phyloP scores from a whole-genome alignment of 1,140 invertebrate species.

The Lucilia sericata region DNA sequence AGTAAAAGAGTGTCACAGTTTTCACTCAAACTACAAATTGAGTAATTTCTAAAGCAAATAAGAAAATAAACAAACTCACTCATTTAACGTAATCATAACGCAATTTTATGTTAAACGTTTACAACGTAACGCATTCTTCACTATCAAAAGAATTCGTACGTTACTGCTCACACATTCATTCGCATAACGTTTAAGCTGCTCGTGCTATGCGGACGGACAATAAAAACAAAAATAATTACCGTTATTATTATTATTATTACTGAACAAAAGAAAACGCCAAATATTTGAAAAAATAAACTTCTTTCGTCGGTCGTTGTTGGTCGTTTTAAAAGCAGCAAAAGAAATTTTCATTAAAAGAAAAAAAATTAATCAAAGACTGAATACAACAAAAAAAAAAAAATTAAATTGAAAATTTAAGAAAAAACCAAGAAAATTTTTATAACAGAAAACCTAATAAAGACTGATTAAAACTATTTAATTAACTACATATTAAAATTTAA shows the following conservation, averaged over 20 bases:
- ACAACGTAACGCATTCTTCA: constrained; percentile 41
- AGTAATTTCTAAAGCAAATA: too few species aligned
- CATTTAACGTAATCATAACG: constrained; percentile 31
- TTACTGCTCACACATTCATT: constrained; percentile 25
- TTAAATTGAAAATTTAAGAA: constrained; percentile 26
- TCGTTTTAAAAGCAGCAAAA: constrained; percentile 37
- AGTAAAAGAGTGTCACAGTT: constrained; percentile 22
- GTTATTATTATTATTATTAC: neutral
- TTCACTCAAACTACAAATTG: neutral
- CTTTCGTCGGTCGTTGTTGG: neutral
- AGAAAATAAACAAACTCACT: neutral
- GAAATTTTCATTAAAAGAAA: constrained; percentile 32
- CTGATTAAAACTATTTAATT: constrained; percentile 45
- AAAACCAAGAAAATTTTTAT: too few species aligned
- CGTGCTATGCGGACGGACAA: constrained; percentile 54
- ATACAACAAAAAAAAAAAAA: constrained; percentile 35
- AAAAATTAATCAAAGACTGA: constrained; percentile 45
- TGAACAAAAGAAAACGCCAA: constrained; percentile 33
- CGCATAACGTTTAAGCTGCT: constrained; percentile 57
- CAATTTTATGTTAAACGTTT: constrained; percentile 43
- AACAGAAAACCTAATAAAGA: constrained; percentile 46
- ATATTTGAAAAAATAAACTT: neutral
- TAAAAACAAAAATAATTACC: constrained; percentile 37
- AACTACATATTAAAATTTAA: constrained; percentile 32
- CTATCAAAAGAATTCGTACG: constrained; percentile 1